Base-by-base conservation (phyloP, 2,888 invertebrate genomes). In the Lymantria dispar region DNA sequence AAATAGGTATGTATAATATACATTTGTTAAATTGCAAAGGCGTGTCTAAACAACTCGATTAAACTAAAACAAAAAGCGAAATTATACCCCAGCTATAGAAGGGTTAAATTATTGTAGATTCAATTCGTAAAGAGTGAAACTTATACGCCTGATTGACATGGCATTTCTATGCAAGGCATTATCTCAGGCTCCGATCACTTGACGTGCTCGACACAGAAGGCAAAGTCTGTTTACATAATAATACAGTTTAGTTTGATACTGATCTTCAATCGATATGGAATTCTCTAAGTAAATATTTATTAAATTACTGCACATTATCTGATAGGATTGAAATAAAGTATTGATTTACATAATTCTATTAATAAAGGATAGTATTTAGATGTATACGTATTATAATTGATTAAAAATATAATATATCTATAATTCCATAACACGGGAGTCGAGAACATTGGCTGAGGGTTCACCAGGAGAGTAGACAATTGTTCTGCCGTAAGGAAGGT, bases 91-190 rank as follows among this genome's bases (percentile, higher is more conserved):
- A 45, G 50, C 64, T 45, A 58, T 58, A 44, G 43, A 58, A 62
- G 47, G 60, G 53, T 62, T 64, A 48, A 64, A 67, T 67, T 67
- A 67, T 54, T 37, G 52, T 49, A 46, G 50, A 60, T 46, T 50
- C 47, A 43, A 57, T 67, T 52, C 56, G 52, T 66, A 55, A 62
- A 62, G 54, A 60, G 56, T 60, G 48, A 54, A 52, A 61, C 68
- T 53, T 64, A 60, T 64, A 67, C 58, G 53, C 45, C 53, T 64
- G 60, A 62, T 64, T 62, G 60, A 62, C 68, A 58, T 40, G 64
- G 62, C 57, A 59, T 60, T 64, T 58, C 54, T 64, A 40, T 57
- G 58, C 58, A 56, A 48, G 49, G 14, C 40, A 49, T 63, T 66
- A 66, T 67, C 65, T 41, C 29, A 38, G 58, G 48, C 53, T 58